phyloP scores from a whole-genome alignment of 2,797 vertebrate genomes.

The Iguana delicatissima region DNA sequence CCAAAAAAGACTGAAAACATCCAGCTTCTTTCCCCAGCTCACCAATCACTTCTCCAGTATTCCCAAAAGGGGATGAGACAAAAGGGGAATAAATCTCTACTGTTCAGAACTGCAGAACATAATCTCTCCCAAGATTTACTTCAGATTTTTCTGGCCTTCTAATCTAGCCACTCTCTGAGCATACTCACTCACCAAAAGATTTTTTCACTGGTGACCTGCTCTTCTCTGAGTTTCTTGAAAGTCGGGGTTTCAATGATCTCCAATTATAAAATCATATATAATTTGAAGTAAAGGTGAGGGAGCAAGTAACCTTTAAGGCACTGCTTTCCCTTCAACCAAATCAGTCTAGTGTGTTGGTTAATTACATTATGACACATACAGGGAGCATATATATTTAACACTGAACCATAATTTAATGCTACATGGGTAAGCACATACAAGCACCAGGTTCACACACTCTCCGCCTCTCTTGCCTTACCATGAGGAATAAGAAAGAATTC shows the following conservation, averaged over 20 bases:
- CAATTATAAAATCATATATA: neutral
- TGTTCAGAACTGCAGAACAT: neutral
- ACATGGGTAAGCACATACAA: neutral
- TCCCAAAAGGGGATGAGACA: neutral
- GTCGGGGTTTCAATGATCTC: neutral
- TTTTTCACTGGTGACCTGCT: neutral
- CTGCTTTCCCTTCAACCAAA: neutral
- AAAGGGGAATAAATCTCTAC: neutral
- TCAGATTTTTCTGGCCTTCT: neutral
- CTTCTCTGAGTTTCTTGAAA: neutral
- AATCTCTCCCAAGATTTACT: neutral
- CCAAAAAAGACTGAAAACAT: too few relatives aligned
- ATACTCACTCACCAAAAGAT: neutral
- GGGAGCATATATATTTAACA: neutral
- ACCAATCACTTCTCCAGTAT: neutral
- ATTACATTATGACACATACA: neutral
- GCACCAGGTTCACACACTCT: neutral
- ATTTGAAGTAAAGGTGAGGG: neutral
- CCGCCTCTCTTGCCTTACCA: neutral
- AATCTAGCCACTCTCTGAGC: neutral
- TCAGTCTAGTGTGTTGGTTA: neutral
- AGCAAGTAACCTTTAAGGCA: neutral
- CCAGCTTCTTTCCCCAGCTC: neutral
- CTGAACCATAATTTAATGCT: neutral
- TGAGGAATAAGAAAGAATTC: neutral